A percentile compares a stretch with the other conserved stretches of the same genome.
These are phyloP conservation scores for Bombus sylvicola DNA, from an alignment of 1,140 invertebrate genomes.

Conservation along the genomic window DNA sequence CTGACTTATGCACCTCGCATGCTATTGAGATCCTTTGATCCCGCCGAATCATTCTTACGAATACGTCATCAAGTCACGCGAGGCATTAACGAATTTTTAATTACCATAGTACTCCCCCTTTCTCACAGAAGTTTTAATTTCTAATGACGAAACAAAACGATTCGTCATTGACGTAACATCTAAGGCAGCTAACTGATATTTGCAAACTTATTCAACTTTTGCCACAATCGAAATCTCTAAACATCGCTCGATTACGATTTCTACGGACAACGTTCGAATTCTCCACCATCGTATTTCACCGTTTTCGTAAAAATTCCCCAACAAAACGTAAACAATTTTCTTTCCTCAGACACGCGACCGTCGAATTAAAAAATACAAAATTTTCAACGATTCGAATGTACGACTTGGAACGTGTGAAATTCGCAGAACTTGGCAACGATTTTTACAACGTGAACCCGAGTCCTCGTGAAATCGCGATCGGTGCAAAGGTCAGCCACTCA, in stretches of 20 bases:
- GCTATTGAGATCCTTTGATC: constrained; percentile 36
- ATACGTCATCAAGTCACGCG: background rate
- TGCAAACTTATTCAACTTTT: too few species aligned
- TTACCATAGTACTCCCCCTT: background rate
- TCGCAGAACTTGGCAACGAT: background rate
- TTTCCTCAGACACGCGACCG: too few species aligned
- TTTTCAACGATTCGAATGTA: background rate
- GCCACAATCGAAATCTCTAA: too few species aligned
- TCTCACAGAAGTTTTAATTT: background rate
- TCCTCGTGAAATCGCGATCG: background rate
- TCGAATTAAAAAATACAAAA: background rate
- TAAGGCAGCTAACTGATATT: too few species aligned
- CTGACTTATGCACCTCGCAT: constrained; percentile 10
- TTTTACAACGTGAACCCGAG: background rate
- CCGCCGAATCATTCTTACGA: constrained; percentile 11
- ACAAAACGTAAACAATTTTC: too few species aligned
- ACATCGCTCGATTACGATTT: too few species aligned
- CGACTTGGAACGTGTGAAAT: background rate
- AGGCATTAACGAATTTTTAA: constrained; percentile 13
- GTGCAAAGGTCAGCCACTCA: background rate
- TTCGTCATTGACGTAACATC: too few species aligned
- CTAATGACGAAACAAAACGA: background rate
- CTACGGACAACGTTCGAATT: too few species aligned
- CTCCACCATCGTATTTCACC: too few species aligned
- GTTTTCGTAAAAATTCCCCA: too few species aligned